phyloP scores from a whole-genome alignment of 2,113 vertebrate species.

The Sitta europaea region DNA sequence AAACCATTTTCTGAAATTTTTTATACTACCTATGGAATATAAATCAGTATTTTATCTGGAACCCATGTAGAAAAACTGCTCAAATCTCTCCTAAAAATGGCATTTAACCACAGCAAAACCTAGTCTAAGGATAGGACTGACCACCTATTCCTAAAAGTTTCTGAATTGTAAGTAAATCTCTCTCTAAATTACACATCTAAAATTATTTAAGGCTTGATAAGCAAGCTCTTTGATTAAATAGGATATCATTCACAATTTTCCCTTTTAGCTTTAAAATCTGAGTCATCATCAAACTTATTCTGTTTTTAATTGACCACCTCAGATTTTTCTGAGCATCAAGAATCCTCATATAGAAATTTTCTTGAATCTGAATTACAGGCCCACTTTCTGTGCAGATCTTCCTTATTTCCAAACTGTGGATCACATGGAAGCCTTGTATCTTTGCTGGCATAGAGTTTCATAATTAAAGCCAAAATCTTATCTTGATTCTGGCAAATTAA shows the following conservation, averaged over 20 bases:
- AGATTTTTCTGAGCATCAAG: background rate
- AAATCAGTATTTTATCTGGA: background rate
- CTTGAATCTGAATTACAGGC: background rate
- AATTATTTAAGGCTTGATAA: background rate
- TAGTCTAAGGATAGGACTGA: background rate
- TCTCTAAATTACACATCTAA: background rate
- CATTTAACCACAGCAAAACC: background rate
- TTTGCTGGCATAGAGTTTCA: constrained; percentile 40
- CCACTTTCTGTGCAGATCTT: constrained; percentile 25
- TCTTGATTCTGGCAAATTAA: constrained; percentile 56
- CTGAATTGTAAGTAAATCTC: background rate
- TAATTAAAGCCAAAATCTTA: constrained; percentile 44
- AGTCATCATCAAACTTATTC: background rate
- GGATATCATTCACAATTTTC: background rate
- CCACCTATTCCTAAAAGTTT: background rate
- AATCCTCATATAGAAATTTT: background rate
- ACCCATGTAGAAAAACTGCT: background rate
- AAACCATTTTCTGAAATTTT: background rate
- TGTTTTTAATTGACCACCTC: background rate
- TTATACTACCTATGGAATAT: background rate
- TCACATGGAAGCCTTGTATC: constrained; percentile 33
- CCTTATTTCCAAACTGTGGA: constrained; percentile 49
- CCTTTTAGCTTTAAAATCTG: background rate
- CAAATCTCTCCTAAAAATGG: background rate
- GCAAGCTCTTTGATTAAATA: background rate